phyloP scores from a whole-genome alignment of 2,797 vertebrate species.

The Lepus townsendii region DNA sequence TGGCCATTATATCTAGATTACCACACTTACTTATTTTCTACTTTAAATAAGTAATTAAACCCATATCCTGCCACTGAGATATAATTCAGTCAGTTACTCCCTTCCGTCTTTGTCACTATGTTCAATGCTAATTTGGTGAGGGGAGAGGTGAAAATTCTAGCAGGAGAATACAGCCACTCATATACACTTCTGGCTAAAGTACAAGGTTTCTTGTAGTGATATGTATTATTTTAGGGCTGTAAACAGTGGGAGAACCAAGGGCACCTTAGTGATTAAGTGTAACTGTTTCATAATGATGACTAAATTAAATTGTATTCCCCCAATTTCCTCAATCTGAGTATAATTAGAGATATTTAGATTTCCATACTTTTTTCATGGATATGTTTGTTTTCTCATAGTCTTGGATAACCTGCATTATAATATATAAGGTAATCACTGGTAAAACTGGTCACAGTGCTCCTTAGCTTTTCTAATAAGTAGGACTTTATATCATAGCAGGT shows the following conservation, averaged over 20 bases:
- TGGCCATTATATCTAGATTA: slow-evolving; percentile 11
- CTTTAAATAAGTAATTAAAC: background rate
- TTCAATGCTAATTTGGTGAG: background rate
- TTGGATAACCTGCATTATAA: background rate
- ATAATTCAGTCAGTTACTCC: background rate
- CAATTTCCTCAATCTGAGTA: slow-evolving; percentile 9
- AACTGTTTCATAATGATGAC: slow-evolving; percentile 23
- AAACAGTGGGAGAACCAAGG: background rate
- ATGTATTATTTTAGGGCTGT: background rate
- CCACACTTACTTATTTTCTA: slow-evolving; percentile 15
- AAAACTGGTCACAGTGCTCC: background rate
- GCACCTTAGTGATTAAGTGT: background rate
- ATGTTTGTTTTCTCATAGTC: slow-evolving; percentile 52
- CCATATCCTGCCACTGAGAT: background rate
- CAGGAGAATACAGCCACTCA: background rate
- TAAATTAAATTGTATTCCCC: background rate
- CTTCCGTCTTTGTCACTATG: background rate
- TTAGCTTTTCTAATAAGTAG: slow-evolving; percentile 29
- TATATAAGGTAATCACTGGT: background rate
- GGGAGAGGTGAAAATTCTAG: background rate
- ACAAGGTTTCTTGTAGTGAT: background rate
- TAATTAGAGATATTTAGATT: slow-evolving; percentile 38
- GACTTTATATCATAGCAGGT: background rate
- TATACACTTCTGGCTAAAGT: background rate
- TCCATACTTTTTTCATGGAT: background rate